Evolutionary conservation across 2,113 vertebrate genomes (phyloP).

Genomic region (Anarrhichthys ocellatus): DNA sequence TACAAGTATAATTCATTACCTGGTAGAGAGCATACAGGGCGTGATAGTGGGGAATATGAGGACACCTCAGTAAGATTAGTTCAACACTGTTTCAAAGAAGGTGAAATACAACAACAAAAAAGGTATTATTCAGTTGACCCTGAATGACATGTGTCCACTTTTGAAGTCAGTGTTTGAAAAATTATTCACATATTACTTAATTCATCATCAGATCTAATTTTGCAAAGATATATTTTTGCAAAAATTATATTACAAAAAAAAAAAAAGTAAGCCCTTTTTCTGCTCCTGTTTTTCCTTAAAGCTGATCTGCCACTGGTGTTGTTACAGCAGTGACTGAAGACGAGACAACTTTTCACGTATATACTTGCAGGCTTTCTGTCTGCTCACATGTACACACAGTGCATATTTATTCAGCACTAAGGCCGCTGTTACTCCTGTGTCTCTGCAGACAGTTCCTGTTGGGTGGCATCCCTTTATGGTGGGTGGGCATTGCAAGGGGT

Average conservation of each 20-base stretch:
- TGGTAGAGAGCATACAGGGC: constrained; percentile 44
- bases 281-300: constrained; percentile 12
- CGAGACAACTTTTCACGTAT: constrained; percentile 8
- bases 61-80: constrained; percentile 8
- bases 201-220: constrained; percentile 28
- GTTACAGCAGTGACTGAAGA: constrained; percentile 26
- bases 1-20: constrained; percentile 56
- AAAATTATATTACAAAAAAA: background rate
- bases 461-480: constrained; percentile 48
- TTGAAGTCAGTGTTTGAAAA: constrained; percentile 39
- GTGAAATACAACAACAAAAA: constrained; percentile 23
- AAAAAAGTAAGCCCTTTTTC: constrained; percentile 14
- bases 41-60: background rate
- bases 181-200: constrained; percentile 25
- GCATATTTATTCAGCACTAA: constrained; percentile 39
- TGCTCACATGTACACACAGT: constrained; percentile 52
- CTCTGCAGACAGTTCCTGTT: constrained; percentile 12
- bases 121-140: constrained; percentile 32
- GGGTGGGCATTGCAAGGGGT: constrained; percentile 12
- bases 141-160: constrained; percentile 35
- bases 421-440: constrained; percentile 22
- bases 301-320: constrained; percentile 8
- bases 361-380: constrained; percentile 42
- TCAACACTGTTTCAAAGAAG: constrained; percentile 33
- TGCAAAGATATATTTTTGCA: constrained; percentile 5